Evolutionary conservation across 2,797 vertebrate genomes (phyloP), one percentile per base, ranked within the genome.

Genomic region (Parauchenoglanis ngamensis): DNA sequence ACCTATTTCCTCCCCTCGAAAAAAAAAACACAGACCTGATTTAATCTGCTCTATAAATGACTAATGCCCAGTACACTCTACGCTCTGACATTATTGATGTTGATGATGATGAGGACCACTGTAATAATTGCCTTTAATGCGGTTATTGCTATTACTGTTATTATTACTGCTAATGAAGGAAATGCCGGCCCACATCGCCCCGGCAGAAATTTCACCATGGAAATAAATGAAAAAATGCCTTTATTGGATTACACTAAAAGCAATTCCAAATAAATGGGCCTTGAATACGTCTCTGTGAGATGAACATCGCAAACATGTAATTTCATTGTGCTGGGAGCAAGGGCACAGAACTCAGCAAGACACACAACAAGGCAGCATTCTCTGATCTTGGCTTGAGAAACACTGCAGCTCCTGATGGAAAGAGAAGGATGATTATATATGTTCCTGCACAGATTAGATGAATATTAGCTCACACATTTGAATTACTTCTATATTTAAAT

Each of bases 221-320:
- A 95, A 96, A 96, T 96, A 96, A 96, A 96, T 94, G 95, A 96
- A 95, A 96, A 92, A 96, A 95, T 95, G 93, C 92, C 93, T 92
- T 95, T 94, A 96, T 96, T 95, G 94, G 95, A 96, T 96, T 96
- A 96, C 93, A 95, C 96, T 96, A 96, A 96, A 96, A 96, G 95
- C 96, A 96, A 96, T 96, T 95, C 95, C 94, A 94, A 96, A 95
- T 95, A 95, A 96, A 96, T 96, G 96, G 96, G 94, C 94, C 95
- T 95, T 94, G 94, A 94, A 95, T 96, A 94, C 94, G 94, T 94
- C 94, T 95, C 93, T 93, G 93, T 90, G 93, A 95, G 95, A 93
- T 92, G 89, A 93, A 84, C 94, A 93, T 94, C 87, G 92, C 93
- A 91, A 90, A 91, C 93, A 91, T 91, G 84, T 96, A 95, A 96